phyloP scores from a whole-genome alignment of 1,140 invertebrate species.

The Drosophila ogumai region DNA sequence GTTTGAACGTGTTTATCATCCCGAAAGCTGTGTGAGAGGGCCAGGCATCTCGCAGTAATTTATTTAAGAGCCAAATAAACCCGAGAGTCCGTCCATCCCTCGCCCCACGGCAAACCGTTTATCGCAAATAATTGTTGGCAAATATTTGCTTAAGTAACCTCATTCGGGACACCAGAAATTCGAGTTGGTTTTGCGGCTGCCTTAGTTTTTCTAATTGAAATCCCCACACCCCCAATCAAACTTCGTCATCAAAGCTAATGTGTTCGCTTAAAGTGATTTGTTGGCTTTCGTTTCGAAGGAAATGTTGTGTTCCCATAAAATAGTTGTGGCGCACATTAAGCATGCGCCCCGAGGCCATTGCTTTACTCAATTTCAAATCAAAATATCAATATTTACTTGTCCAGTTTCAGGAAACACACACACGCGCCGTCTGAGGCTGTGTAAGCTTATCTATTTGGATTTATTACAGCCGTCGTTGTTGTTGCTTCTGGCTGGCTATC shows the following conservation, averaged over 20 bases:
- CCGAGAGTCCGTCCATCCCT: slow-evolving; percentile 18
- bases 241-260: slow-evolving; percentile 57
- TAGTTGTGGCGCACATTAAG: slow-evolving; percentile 24
- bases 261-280: slow-evolving; percentile 63
- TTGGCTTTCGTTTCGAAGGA: slow-evolving; percentile 36
- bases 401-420: slow-evolving; percentile 4
- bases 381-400: slow-evolving; percentile 74
- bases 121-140: slow-evolving; percentile 72
- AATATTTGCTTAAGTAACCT: slow-evolving; percentile 59
- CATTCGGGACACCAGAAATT: slow-evolving; percentile 36
- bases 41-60: slow-evolving; percentile 58
- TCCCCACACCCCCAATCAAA: slow-evolving; percentile 18
- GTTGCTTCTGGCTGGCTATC: slow-evolving; percentile 50
- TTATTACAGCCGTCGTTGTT: slow-evolving; percentile 45
- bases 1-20: slow-evolving; percentile 78
- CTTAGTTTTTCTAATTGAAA: slow-evolving; percentile 49
- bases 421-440: slow-evolving; percentile 5
- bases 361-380: slow-evolving; percentile 60
- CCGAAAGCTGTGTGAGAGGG: slow-evolving; percentile 34
- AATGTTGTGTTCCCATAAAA: slow-evolving; percentile 2
- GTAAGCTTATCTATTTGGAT: slow-evolving; percentile 47
- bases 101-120: slow-evolving; percentile 43
- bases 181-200: slow-evolving; percentile 27
- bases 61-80: slow-evolving; percentile 74
- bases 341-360: slow-evolving; percentile 29